Evolutionary conservation across 2,888 invertebrate genomes (phyloP), one percentile per base, ranked within the genome.

Genomic region (Ennomos quercinarius): DNA sequence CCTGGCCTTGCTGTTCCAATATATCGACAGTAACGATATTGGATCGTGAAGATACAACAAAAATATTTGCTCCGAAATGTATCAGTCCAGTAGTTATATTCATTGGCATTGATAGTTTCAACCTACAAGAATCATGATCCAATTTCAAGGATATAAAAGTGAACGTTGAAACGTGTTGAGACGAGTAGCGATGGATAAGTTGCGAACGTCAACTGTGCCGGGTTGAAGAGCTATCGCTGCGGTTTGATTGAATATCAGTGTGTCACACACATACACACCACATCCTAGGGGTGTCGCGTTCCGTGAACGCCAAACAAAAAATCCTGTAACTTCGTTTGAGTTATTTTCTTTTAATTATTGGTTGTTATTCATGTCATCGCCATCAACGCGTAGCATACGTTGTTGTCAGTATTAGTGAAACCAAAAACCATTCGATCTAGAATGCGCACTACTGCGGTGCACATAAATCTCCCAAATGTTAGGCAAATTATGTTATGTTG

Each of bases 191-290:
- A 39, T 11, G 10, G 39, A 12, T 1, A 10, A 12, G 38, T 17
- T 12, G 36, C 40, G 39, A 41, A 10, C 46, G 36, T 13, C 34
- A 17, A 39, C 27, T 9, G 17, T 17, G 42, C 9, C 41, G 36
- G 27, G 78, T 78, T 59, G 78, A 76, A 78, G 80, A 80, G 81
- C 79, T 71, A 68, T 61, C 77, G 78, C 73, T 62, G 62, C 72
- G 72, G 60, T 50, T 45, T 2, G 17, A 3, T 17, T 17, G 17
- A 3, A 17, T 52, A 10, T n/a, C 10, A n/a, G 10, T 37, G 3
- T 45, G 44, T 57, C 54, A 27, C 45, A 27, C 45, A 40, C 52
- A 48, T 39, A 11, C 40, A 27, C 49, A 40, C 49, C n/a, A 10
- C 17, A 34, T 9, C 40, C 38, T 41, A 35, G 52, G 11, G 27